Base-by-base conservation (phyloP, 2,797 vertebrate species). In the Clamator glandarius region DNA sequence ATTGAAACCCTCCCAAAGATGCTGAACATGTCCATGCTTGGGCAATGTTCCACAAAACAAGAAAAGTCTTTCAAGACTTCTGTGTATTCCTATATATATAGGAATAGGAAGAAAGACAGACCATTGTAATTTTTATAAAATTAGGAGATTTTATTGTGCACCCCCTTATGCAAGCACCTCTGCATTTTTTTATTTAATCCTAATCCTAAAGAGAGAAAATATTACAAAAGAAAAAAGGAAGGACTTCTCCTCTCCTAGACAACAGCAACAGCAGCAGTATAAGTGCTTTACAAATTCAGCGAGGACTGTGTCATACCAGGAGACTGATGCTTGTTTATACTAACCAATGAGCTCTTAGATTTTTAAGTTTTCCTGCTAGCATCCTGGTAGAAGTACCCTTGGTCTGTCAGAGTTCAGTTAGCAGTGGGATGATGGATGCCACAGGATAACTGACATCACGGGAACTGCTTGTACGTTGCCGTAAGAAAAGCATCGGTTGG, bases 351-450 rank as follows among this genome's bases (percentile, higher is more conserved):
- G 33, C 25, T 35, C 50, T 15, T 25, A n/a, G 23, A 79, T 28
- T 67, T 90, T 94, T 87, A 52, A 23, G 57, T 83, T 90, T 90
- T 84, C 19, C 66, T 90, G 18, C 29, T 83, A 87, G 52, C 28
- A 69, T 89, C 10, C 35, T 86, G 28, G 44, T 81, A 59, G 54
- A 76, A 78, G 21, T 61, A 48, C 20, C 17, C 25, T 29, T 84
- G 69, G 36, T 92, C 87, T 93, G 81, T 90, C 48, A 82, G 52
- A 84, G 83, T 90, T 97, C 81, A 93, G 66, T 92, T 90, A 77
- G 36, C 52, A 31, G 46, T 14, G 23, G 58, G 54, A 70, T 19
- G 54, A 70, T 19, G 11, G 64, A 28, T 62, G 64, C n/a, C 44
- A 5, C 6, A 67, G 15, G 18, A 1, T 54, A 41, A 55, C 77